These are phyloP conservation scores for Scomberomorus guttatus DNA, from an alignment of 2,797 vertebrate species.

Conservation along the genomic window DNA sequence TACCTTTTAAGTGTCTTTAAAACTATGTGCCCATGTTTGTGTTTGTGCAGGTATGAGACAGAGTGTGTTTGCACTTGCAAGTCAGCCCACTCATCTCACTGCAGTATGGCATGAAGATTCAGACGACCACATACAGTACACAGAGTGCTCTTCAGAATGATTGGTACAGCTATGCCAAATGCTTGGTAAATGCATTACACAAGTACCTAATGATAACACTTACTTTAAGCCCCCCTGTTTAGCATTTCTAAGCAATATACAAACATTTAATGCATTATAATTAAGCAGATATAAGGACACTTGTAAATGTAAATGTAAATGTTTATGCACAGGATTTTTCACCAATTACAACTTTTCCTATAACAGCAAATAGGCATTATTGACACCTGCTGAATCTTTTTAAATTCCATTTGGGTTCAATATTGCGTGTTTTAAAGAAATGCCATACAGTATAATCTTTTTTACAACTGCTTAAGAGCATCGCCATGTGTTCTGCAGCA, in stretches of 20 bases:
- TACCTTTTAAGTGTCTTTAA: background rate
- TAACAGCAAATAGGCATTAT: background rate
- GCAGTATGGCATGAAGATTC: conserved; percentile 31
- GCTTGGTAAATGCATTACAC: background rate
- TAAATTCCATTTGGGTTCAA: background rate
- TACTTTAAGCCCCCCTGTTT: too few relatives aligned
- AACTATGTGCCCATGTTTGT: conserved; percentile 10
- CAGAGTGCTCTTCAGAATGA: conserved; percentile 11
- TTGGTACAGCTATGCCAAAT: conserved; percentile 6
- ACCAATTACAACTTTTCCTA: too few relatives aligned
- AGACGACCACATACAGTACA: conserved; percentile 21
- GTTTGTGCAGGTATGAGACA: conserved; percentile 28
- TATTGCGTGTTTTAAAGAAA: background rate
- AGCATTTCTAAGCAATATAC: too few relatives aligned
- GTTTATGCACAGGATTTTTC: too few relatives aligned
- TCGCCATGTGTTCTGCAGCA: background rate
- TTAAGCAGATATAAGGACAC: too few relatives aligned
- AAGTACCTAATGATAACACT: background rate
- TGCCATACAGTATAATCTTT: background rate
- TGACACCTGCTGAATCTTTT: background rate
- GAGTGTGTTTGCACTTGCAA: conserved; percentile 16
- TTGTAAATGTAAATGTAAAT: too few relatives aligned
- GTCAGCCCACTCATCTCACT: conserved; percentile 59
- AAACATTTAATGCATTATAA: too few relatives aligned
- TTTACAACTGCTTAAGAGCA: background rate